A percentile compares a stretch with the other conserved stretches of the same genome.
Evolutionary conservation across 2,797 vertebrate genomes (phyloP).

Genomic region (Sebastes baramenuke): DNA sequence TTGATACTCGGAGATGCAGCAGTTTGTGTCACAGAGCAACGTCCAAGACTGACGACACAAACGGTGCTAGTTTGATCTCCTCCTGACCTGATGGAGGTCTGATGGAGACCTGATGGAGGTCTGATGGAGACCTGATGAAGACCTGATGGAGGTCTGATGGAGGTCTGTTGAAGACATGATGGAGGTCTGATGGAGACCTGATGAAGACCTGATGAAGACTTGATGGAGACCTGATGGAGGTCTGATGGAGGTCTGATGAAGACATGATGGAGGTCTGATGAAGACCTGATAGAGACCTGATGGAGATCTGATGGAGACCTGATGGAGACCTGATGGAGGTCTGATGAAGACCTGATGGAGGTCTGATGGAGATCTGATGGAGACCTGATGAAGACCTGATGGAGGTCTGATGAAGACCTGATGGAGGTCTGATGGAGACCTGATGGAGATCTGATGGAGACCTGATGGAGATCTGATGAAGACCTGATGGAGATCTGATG

Average conservation of each 20-base stretch:
- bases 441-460: accelerated
- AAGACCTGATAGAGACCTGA: accelerated
- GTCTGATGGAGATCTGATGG: accelerated
- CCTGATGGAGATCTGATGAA: accelerated
- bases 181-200: accelerated
- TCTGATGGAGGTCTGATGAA: accelerated
- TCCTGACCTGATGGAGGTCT: too few relatives aligned
- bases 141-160: too few relatives aligned
- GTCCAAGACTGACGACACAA: background rate
- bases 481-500: accelerated
- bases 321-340: accelerated
- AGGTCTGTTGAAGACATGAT: accelerated
- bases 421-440: accelerated
- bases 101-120: too few relatives aligned
- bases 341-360: too few relatives aligned
- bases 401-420: accelerated
- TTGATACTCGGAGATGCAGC: too few relatives aligned
- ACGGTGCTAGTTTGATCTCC: constrained; percentile 18
- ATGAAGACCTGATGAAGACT: accelerated
- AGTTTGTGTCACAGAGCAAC: too few relatives aligned
- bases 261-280: too few relatives aligned
- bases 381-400: accelerated
- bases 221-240: accelerated
- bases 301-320: accelerated
- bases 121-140: too few relatives aligned